A percentile compares a stretch with the other conserved stretches of the same genome.
Evolutionary conservation across 2,888 invertebrate genomes (phyloP).

Genomic region (Noctua janthina): DNA sequence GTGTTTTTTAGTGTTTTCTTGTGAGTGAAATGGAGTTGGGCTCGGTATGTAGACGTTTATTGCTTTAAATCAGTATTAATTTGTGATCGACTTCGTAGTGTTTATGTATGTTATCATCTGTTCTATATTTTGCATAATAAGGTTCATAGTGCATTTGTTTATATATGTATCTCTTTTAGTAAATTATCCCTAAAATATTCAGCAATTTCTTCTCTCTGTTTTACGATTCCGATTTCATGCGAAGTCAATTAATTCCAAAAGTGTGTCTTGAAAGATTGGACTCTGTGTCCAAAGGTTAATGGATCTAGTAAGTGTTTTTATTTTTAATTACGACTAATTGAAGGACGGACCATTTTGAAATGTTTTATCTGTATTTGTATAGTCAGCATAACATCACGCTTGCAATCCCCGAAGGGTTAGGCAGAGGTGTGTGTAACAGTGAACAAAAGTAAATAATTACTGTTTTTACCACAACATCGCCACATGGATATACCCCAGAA

Average conservation of each 20-base stretch:
- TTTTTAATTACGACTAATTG: neutral
- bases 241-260: neutral
- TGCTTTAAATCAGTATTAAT: neutral
- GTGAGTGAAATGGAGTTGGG: constrained; percentile 61
- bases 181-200: neutral
- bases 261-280: neutral
- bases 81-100: neutral
- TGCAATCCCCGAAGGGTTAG: neutral
- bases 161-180: neutral
- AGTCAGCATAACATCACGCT: neutral
- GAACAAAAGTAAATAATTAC: neutral
- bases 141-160: constrained; percentile 6
- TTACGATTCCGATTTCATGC: neutral
- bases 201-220: neutral
- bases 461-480: neutral
- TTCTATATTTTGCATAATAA: neutral
- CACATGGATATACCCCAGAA: neutral
- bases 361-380: neutral
- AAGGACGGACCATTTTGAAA: neutral
- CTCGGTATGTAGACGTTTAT: constrained; percentile 51
- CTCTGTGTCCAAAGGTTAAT: neutral
- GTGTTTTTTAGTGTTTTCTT: constrained; percentile 21
- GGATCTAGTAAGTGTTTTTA: constrained; percentile 28
- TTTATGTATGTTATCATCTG: neutral
- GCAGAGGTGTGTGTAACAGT: neutral